Conservation (phyloP, 1,140 invertebrate genomes). For the Caerostris darwini region DNA sequence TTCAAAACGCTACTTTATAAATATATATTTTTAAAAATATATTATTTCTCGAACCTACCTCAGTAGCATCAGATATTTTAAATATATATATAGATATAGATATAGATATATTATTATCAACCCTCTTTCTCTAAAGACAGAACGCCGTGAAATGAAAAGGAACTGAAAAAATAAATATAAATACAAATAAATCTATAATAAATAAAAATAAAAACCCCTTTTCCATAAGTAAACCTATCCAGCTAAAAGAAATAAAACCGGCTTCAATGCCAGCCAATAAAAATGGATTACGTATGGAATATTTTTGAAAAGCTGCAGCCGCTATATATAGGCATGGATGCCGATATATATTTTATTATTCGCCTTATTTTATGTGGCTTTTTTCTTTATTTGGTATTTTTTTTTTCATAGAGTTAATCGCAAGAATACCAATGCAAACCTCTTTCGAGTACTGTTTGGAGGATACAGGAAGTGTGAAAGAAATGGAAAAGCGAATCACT, state of each 20-base stretch:
- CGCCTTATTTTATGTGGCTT: conserved; percentile 55
- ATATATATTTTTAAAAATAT: conserved; percentile 77
- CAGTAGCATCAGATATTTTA: background rate
- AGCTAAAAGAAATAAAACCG: conserved; percentile 72
- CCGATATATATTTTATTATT: conserved; percentile 74
- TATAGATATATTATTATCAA: conserved; percentile 42
- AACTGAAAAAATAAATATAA: conserved; percentile 68
- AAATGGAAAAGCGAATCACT: conserved; percentile 9
- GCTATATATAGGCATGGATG: conserved; percentile 58
- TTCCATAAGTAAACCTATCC: conserved; percentile 38
- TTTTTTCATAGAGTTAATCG: conserved; percentile 68
- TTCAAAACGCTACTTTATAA: conserved; percentile 76
- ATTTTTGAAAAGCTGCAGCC: conserved; percentile 40
- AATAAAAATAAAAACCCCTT: conserved; percentile 64
- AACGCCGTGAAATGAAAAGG: conserved; percentile 56
- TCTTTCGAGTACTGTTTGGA: background rate
- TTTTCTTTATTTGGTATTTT: background rate
- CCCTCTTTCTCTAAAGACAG: background rate
- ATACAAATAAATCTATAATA: conserved; percentile 72
- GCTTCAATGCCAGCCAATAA: conserved; percentile 72
- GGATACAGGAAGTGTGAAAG: background rate
- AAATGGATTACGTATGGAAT: conserved; percentile 74
- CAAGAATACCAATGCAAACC: conserved; percentile 52
- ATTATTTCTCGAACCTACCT: conserved; percentile 53
- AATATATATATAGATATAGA: background rate